These are phyloP conservation scores for Chironomus tentans DNA, from an alignment of 2,888 invertebrate genomes.

Conservation along the genomic window DNA sequence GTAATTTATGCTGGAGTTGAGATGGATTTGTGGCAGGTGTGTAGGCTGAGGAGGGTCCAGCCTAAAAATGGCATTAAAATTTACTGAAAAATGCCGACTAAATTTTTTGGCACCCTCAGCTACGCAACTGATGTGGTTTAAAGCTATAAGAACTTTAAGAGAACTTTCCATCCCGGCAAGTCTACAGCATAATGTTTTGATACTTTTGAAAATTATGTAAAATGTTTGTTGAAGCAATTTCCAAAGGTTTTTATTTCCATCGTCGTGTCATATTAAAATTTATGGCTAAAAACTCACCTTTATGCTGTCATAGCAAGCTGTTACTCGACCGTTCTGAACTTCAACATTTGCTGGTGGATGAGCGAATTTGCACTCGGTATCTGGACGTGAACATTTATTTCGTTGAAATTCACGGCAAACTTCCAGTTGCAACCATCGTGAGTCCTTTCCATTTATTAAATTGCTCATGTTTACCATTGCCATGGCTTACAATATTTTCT, in stretches of 20 bases:
- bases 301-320: constrained; percentile 99
- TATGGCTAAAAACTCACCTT: constrained; percentile 71
- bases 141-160: too few relatives aligned
- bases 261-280: not conserved
- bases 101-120: too few relatives aligned
- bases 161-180: too few relatives aligned
- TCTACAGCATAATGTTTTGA: not conserved
- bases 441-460: constrained; percentile 96
- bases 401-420: constrained; percentile 99
- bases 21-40: too few relatives aligned
- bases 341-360: constrained; percentile 99
- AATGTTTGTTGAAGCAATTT: not conserved
- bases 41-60: too few relatives aligned
- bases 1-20: too few relatives aligned
- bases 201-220: not conserved
- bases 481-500: constrained; percentile 41
- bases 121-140: too few relatives aligned
- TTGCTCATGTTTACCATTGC: constrained; percentile 94
- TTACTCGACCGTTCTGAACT: constrained; percentile 99
- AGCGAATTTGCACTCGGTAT: constrained; percentile 99
- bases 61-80: too few relatives aligned
- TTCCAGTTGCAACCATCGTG: constrained; percentile 99
- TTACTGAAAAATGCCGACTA: too few relatives aligned
- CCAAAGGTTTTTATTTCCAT: not conserved
- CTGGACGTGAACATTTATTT: constrained; percentile 98